Conservation (phyloP, 2,888 invertebrate genomes). For the Epinotia bilunana region DNA sequence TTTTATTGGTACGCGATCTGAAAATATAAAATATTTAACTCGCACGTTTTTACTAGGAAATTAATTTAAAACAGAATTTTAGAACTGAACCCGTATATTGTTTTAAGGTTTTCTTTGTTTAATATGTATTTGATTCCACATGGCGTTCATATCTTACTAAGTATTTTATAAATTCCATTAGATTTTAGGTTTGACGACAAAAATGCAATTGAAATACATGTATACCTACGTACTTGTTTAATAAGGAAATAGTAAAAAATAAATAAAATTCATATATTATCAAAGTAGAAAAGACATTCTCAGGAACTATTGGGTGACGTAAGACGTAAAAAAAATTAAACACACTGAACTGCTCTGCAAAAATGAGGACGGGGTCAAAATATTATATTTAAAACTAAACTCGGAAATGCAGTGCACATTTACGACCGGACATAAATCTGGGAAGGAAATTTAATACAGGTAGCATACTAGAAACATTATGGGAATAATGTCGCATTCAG, state of each 20-base stretch:
- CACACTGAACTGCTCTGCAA: not conserved
- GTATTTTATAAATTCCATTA: too few relatives aligned
- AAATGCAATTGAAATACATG: too few relatives aligned
- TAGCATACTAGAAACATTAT: slow-evolving; percentile 29
- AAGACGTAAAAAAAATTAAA: too few relatives aligned
- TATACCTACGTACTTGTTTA: too few relatives aligned
- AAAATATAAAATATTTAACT: not conserved
- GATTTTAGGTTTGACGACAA: too few relatives aligned
- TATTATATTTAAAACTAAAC: slow-evolving; percentile 11
- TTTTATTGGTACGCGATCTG: not conserved
- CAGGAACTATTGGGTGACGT: not conserved
- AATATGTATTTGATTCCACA: too few relatives aligned
- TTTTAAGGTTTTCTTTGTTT: too few relatives aligned
- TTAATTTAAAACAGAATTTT: not conserved
- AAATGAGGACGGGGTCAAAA: not conserved
- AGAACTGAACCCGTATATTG: not conserved
- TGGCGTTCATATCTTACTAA: too few relatives aligned
- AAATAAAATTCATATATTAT: too few relatives aligned
- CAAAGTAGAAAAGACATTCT: not conserved
- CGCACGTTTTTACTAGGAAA: not conserved
- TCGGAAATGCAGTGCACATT: slow-evolving; percentile 5
- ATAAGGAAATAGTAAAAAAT: too few relatives aligned
- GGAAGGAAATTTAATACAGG: slow-evolving; percentile 20
- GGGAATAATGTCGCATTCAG: slow-evolving; percentile 36
- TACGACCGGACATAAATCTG: slow-evolving; percentile 20